phyloP scores from a whole-genome alignment of 1,140 invertebrate species.

The Leucophenga varia region DNA sequence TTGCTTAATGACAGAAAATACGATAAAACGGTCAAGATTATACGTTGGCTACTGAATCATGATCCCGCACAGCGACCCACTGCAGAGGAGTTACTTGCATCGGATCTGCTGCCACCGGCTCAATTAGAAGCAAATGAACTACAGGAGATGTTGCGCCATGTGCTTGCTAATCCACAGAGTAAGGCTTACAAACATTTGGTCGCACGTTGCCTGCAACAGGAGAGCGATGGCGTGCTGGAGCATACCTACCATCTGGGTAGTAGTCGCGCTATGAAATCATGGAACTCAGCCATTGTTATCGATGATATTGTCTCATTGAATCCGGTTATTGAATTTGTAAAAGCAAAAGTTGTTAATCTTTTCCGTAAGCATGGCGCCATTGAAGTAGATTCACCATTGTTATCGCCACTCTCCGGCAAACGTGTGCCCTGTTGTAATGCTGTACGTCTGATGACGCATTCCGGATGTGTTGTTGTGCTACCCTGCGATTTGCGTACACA shows the following conservation, averaged over 20 bases:
- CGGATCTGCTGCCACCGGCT: constrained; percentile 73
- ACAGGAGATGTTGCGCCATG: constrained; percentile 76
- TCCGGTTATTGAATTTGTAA: constrained; percentile 50
- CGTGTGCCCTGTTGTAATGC: constrained; percentile 59
- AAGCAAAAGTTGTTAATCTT: constrained; percentile 62
- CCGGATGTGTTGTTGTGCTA: constrained; percentile 76
- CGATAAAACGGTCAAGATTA: constrained; percentile 53
- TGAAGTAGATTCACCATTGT: constrained; percentile 71
- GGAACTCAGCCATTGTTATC: constrained; percentile 44
- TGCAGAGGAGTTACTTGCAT: constrained; percentile 77
- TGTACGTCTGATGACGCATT: constrained; percentile 81
- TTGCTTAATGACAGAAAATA: constrained; percentile 42
- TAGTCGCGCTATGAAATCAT: constrained; percentile 47
- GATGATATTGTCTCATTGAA: constrained; percentile 54
- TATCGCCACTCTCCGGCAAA: constrained; percentile 68
- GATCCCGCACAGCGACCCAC: constrained; percentile 80
- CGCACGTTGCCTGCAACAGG: constrained; percentile 68
- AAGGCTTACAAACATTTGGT: constrained; percentile 81
- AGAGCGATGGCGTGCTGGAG: constrained; percentile 68
- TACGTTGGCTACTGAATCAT: constrained; percentile 79
- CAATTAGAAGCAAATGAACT: constrained; percentile 77
- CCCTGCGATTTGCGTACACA: constrained; percentile 76
- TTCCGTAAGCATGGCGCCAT: constrained; percentile 78
- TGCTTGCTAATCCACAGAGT: constrained; percentile 75
- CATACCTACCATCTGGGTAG: constrained; percentile 73